A percentile compares a stretch with the other conserved stretches of the same genome.
These are phyloP conservation scores for Brachionus rotundiformis DNA, from an alignment of 1,140 invertebrate species.

Conservation along the genomic window DNA sequence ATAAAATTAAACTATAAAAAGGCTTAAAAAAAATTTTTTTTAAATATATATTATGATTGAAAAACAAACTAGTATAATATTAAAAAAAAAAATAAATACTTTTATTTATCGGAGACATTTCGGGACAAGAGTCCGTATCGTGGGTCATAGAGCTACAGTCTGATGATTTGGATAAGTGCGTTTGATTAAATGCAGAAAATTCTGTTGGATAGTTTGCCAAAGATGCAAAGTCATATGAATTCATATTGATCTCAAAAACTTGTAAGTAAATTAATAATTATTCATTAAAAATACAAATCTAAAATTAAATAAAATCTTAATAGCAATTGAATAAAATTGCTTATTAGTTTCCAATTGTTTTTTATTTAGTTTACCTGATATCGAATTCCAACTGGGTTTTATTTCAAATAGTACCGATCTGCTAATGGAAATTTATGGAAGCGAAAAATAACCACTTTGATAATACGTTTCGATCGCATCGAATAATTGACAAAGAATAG, in stretches of 20 bases:
- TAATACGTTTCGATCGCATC: neutral
- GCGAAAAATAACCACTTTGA: slow-evolving; percentile 2
- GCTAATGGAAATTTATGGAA: neutral
- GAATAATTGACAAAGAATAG: neutral
- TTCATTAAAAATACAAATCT: neutral
- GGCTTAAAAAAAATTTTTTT: too few relatives aligned
- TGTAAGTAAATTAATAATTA: neutral
- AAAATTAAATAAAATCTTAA: neutral
- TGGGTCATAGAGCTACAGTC: neutral
- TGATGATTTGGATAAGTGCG: neutral
- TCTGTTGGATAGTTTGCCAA: neutral
- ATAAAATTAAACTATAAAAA: too few relatives aligned
- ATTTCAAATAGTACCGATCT: neutral
- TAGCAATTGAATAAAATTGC: neutral
- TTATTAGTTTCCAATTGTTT: neutral
- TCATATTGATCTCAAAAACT: neutral
- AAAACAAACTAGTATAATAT: too few relatives aligned
- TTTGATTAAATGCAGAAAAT: neutral
- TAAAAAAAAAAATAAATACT: neutral
- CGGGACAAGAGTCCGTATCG: neutral
- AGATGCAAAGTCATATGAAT: neutral
- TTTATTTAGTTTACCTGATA: slow-evolving; percentile 12
- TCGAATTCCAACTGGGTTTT: slow-evolving; percentile 22
- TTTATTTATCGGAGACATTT: neutral
- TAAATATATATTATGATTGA: too few relatives aligned